Evolutionary conservation across 2,888 invertebrate species (phyloP).

Genomic region (Eledona agricola): DNA sequence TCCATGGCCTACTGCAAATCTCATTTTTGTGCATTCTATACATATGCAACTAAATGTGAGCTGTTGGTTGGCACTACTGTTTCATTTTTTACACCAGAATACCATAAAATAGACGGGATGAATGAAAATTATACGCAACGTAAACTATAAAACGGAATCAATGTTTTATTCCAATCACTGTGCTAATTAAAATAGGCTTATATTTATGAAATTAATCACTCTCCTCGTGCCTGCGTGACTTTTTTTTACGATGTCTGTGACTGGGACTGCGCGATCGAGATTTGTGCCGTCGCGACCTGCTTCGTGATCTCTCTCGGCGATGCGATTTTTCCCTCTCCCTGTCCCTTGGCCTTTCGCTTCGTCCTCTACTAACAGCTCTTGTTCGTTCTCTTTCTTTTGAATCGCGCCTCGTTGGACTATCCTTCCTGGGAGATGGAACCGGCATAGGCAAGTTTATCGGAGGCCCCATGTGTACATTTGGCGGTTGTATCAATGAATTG

Average conservation of each 20-base stretch:
- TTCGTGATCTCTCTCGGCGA: conserved; percentile 73
- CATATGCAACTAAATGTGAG: too few species aligned
- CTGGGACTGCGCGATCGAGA: conserved; percentile 77
- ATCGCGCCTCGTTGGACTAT: conserved; percentile 34
- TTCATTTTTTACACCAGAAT: too few species aligned
- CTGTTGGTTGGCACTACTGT: too few species aligned
- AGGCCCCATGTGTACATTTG: conserved; percentile 55
- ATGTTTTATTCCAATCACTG: conserved; percentile 3
- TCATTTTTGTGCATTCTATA: too few species aligned
- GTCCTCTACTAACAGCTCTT: conserved; percentile 60
- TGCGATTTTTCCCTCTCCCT: conserved; percentile 69
- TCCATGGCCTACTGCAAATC: too few species aligned
- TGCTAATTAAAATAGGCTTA: not conserved
- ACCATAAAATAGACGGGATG: too few species aligned
- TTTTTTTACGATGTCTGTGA: conserved; percentile 71
- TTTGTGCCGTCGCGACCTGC: conserved; percentile 73
- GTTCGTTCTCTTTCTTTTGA: conserved; percentile 35
- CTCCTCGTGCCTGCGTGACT: conserved; percentile 76
- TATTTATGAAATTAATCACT: conserved; percentile 65
- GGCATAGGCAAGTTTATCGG: conserved; percentile 43
- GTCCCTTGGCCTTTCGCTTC: conserved; percentile 55
- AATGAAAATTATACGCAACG: too few species aligned
- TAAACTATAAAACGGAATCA: too few species aligned
- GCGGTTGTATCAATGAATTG: conserved; percentile 57
- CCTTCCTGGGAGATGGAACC: conserved; percentile 29